Evolutionary conservation across 2,797 vertebrate species (phyloP).

Genomic region (Nannoperca obscura): DNA sequence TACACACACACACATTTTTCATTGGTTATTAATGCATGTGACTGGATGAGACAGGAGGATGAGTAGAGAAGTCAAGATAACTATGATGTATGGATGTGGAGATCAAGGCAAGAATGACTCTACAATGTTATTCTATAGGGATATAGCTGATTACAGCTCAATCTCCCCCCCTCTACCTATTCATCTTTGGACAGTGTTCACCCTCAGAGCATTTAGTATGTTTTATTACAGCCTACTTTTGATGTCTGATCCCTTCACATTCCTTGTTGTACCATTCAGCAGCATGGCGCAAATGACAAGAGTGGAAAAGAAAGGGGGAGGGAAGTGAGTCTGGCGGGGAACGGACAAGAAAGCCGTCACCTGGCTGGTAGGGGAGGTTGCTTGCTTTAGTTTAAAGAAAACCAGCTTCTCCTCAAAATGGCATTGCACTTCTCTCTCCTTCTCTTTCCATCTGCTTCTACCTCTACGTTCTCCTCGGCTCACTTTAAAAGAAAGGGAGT

Average conservation of each 20-base stretch:
- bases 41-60: conserved; percentile 42
- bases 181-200: conserved; percentile 48
- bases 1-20: conserved; percentile 35
- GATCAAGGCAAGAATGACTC: conserved; percentile 64
- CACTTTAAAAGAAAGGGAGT: conserved; percentile 64
- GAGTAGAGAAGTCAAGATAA: conserved; percentile 59
- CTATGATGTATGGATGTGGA: conserved; percentile 54
- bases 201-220: conserved; percentile 46
- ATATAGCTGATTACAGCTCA: conserved; percentile 47
- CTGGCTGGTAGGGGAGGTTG: conserved; percentile 22
- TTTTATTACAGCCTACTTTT: conserved; percentile 63
- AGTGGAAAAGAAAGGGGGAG: conserved; percentile 20
- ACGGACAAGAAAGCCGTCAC: conserved; percentile 6
- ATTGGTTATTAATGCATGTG: conserved; percentile 42
- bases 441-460: conserved; percentile 4
- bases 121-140: conserved; percentile 46
- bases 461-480: conserved; percentile 34
- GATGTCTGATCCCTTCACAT: conserved; percentile 55
- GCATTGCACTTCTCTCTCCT: conserved; percentile 45
- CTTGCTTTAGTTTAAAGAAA: conserved; percentile 50
- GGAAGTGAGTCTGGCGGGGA: background rate
- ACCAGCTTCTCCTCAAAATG: conserved; percentile 69
- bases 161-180: conserved; percentile 58
- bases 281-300: conserved; percentile 16
- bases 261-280: conserved; percentile 48